phyloP scores from a whole-genome alignment of 2,113 vertebrate species.

The Peucedramus taeniatus region DNA sequence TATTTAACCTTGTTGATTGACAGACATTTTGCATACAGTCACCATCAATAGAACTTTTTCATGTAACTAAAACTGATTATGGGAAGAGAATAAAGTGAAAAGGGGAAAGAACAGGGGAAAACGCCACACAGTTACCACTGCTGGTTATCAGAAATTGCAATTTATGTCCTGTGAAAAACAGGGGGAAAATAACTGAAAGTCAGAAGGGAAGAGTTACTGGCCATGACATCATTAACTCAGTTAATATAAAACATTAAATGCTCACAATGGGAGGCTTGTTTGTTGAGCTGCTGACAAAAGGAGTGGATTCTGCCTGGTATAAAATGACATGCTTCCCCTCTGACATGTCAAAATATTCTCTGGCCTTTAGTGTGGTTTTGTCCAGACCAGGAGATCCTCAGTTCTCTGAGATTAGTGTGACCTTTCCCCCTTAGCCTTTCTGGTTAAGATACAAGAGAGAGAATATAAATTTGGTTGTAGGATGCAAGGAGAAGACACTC shows the following conservation, averaged over 20 bases:
- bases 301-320: neutral
- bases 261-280: neutral
- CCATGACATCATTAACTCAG: neutral
- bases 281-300: neutral
- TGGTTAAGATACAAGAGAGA: neutral
- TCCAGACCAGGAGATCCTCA: neutral
- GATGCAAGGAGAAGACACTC: neutral
- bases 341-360: neutral
- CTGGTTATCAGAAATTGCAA: neutral
- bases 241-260: neutral
- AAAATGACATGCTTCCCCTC: neutral
- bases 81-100: neutral
- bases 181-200: neutral
- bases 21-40: neutral
- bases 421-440: neutral
- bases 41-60: neutral
- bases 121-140: neutral
- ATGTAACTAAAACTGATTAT: neutral
- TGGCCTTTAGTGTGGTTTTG: neutral
- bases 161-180: slow-evolving; percentile 14
- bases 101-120: neutral
- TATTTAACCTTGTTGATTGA: neutral
- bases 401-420: neutral
- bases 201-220: slow-evolving; percentile 20
- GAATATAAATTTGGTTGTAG: neutral